These are phyloP conservation scores for Phalera bucephala DNA, from an alignment of 2,888 invertebrate genomes.

Conservation along the genomic window DNA sequence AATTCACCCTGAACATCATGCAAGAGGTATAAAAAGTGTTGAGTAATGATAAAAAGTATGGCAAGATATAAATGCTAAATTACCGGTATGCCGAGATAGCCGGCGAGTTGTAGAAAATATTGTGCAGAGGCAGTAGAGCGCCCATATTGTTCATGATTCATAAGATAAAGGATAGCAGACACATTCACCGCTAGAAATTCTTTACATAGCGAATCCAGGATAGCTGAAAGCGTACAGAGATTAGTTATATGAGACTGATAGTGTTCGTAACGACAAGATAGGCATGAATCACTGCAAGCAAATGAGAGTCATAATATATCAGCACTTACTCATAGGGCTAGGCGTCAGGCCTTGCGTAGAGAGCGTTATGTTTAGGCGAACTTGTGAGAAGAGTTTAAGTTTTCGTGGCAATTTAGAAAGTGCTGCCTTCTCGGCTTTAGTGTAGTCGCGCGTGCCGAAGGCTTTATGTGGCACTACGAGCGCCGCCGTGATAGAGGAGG, in stretches of 20 bases:
- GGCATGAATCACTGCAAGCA: slow-evolving; percentile 9
- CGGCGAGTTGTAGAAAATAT: slow-evolving; percentile 96
- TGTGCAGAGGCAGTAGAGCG: slow-evolving; percentile 96
- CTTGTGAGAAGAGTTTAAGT: slow-evolving; percentile 86
- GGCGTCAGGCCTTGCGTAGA: slow-evolving; percentile 89
- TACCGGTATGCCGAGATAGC: slow-evolving; percentile 96
- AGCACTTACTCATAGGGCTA: slow-evolving; percentile 89
- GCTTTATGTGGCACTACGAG: slow-evolving; percentile 90
- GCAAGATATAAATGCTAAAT: slow-evolving; percentile 42
- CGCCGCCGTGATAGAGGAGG: slow-evolving; percentile 85
- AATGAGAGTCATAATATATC: slow-evolving; percentile 4
- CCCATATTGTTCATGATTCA: slow-evolving; percentile 97
- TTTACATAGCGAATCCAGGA: slow-evolving; percentile 93
- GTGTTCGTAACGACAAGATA: slow-evolving; percentile 16
- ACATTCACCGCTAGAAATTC: slow-evolving; percentile 95
- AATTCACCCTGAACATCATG: slow-evolving; percentile 8
- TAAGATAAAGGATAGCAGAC: slow-evolving; percentile 95
- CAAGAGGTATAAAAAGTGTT: no score
- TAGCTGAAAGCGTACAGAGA: slow-evolving; percentile 85
- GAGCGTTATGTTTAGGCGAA: slow-evolving; percentile 87
- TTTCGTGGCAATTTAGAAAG: slow-evolving; percentile 86
- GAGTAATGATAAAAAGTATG: slow-evolving; percentile 8
- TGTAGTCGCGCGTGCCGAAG: slow-evolving; percentile 89
- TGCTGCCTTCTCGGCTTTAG: slow-evolving; percentile 87
- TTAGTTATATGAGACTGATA: slow-evolving; percentile 31